Percentiles rank a stretch among this genome's conserved stretches.
phyloP scores from a whole-genome alignment of 2,888 invertebrate genomes.

The Limnephilus auricula region DNA sequence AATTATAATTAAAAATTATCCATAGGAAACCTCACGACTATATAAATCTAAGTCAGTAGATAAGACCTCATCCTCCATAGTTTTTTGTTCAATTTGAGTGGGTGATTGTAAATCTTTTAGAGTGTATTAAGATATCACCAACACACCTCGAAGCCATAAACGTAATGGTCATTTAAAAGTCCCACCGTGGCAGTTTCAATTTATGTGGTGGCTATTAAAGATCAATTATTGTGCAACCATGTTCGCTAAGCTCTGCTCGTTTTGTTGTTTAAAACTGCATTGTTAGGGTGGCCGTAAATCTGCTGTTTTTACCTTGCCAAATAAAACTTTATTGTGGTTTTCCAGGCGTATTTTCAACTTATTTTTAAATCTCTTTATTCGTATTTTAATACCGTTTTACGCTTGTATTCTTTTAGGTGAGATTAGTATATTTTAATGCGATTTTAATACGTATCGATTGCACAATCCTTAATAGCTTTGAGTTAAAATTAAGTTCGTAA shows the following conservation, averaged over 20 bases:
- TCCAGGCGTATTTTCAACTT: neutral
- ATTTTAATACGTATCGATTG: too few relatives aligned
- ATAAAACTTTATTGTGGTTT: neutral
- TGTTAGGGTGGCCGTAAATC: neutral
- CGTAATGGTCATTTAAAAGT: conserved; percentile 38
- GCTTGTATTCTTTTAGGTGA: neutral
- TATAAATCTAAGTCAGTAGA: too few relatives aligned
- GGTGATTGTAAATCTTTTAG: neutral
- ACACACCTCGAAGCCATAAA: conserved; percentile 33
- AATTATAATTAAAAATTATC: too few relatives aligned
- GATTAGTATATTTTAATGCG: neutral
- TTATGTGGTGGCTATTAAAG: conserved; percentile 14
- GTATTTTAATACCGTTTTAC: neutral
- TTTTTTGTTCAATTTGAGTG: neutral
- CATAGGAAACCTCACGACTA: too few relatives aligned
- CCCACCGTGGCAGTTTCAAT: neutral
- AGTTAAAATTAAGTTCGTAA: too few relatives aligned
- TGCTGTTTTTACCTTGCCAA: neutral
- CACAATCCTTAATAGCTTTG: too few relatives aligned
- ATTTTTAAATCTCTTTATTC: neutral
- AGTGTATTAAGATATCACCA: conserved; percentile 14
- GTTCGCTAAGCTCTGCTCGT: neutral
- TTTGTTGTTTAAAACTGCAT: neutral
- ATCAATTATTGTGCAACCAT: conserved; percentile 12
- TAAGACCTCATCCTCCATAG: neutral